Conservation (phyloP, 2,113 vertebrate species). For the Sigmodon hispidus region DNA sequence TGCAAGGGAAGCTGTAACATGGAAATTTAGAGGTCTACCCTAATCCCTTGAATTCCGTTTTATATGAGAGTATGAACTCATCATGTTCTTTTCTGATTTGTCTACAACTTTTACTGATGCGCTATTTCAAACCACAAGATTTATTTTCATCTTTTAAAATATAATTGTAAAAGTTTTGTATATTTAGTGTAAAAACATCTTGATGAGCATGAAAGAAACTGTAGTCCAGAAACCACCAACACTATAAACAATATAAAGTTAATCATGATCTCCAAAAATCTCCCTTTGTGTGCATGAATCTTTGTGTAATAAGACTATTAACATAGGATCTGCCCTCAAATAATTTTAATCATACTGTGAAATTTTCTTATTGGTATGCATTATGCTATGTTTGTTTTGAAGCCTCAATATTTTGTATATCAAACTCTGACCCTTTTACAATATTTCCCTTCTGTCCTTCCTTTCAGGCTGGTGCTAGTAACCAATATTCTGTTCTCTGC, state of each 20-base stretch:
- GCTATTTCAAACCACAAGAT: not conserved
- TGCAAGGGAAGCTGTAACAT: not conserved
- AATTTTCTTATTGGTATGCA: not conserved
- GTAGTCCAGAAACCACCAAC: not conserved
- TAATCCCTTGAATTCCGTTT: not conserved
- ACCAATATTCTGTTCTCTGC: not conserved
- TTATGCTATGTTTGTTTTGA: not conserved
- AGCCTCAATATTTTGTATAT: not conserved
- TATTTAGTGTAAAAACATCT: not conserved
- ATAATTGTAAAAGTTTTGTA: not conserved
- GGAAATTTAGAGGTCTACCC: not conserved
- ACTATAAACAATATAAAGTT: not conserved
- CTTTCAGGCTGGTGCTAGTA: not conserved
- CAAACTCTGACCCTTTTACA: not conserved
- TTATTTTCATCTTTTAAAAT: not conserved
- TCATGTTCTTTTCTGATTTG: not conserved
- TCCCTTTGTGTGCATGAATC: not conserved
- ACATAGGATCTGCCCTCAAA: not conserved
- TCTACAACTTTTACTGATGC: not conserved
- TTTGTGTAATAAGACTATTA: not conserved
- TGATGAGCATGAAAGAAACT: not conserved
- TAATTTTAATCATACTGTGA: not conserved
- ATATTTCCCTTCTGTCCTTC: rapidly evolving
- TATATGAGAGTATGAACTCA: not conserved
- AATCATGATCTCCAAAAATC: not conserved